phyloP scores from a whole-genome alignment of 2,113 vertebrate genomes.

The Promerops cafer region DNA sequence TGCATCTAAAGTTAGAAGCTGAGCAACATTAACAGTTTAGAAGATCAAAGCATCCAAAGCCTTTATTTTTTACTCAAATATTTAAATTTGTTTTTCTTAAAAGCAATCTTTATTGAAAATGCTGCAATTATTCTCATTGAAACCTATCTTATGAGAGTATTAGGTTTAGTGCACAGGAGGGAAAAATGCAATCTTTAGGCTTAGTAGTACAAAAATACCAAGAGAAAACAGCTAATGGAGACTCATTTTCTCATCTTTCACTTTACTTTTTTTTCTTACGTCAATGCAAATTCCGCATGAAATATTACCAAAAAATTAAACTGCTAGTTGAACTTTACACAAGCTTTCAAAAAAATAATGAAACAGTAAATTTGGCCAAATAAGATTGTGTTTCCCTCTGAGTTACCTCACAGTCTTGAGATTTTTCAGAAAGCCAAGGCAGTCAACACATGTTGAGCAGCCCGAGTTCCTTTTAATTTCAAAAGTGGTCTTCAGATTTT shows the following conservation, averaged over 20 bases:
- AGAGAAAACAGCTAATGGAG: not conserved
- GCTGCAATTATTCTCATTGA: not conserved
- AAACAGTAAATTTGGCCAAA: not conserved
- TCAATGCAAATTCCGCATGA: not conserved
- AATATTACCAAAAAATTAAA: not conserved
- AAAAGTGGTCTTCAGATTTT: not conserved
- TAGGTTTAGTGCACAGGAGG: not conserved
- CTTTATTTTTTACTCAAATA: not conserved
- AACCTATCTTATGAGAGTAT: not conserved
- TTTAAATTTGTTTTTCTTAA: not conserved
- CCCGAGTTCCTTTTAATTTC: not conserved
- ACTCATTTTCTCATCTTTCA: not conserved
- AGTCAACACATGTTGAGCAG: not conserved
- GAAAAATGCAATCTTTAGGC: not conserved
- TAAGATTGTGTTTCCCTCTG: not conserved
- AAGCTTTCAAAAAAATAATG: not conserved
- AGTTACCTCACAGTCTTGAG: not conserved
- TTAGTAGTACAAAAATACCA: not conserved
- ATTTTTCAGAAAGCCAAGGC: not conserved
- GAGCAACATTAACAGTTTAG: not conserved
- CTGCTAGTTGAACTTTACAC: not conserved
- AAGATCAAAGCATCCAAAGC: not conserved
- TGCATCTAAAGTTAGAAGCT: not conserved
- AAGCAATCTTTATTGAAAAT: not conserved
- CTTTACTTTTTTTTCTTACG: not conserved